These are phyloP conservation scores for Ceyx melanurus DNA, from an alignment of 2,113 vertebrate genomes.

Conservation along the genomic window DNA sequence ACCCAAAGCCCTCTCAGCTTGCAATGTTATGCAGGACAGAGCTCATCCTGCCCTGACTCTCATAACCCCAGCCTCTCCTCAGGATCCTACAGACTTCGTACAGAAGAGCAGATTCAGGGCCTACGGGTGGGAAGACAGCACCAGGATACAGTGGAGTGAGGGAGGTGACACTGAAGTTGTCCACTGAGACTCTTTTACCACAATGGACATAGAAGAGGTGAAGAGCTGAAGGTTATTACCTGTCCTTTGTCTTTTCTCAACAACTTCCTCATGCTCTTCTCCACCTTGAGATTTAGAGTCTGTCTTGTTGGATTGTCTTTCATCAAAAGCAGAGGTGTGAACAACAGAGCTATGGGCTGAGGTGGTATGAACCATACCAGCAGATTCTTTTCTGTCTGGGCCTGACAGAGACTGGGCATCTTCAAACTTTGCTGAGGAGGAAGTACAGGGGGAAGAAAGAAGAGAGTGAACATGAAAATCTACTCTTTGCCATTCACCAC, in stretches of 20 bases:
- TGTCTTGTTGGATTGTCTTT: background rate
- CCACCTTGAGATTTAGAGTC: constrained; percentile 1
- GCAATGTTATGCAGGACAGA: background rate
- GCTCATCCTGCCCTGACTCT: rapidly evolving
- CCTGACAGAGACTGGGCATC: background rate
- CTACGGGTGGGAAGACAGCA: background rate
- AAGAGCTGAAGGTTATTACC: constrained; percentile 9
- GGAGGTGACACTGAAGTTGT: background rate
- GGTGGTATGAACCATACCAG: background rate
- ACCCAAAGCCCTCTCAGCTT: background rate
- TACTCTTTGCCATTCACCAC: background rate
- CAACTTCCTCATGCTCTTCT: constrained; percentile 54
- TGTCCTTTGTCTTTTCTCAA: constrained; percentile 27
- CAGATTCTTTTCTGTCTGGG: constrained; percentile 13
- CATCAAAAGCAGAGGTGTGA: constrained; percentile 32
- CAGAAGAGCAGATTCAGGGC: background rate
- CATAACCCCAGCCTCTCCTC: background rate
- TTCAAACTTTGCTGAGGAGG: background rate
- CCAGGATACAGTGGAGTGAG: background rate
- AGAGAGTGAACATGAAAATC: background rate
- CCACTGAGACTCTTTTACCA: background rate
- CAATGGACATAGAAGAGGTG: background rate
- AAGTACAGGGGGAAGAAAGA: background rate
- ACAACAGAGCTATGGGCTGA: background rate
- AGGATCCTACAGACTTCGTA: background rate